phyloP scores from a whole-genome alignment of 2,888 invertebrate species.

The Euspilapteryx auroguttella region DNA sequence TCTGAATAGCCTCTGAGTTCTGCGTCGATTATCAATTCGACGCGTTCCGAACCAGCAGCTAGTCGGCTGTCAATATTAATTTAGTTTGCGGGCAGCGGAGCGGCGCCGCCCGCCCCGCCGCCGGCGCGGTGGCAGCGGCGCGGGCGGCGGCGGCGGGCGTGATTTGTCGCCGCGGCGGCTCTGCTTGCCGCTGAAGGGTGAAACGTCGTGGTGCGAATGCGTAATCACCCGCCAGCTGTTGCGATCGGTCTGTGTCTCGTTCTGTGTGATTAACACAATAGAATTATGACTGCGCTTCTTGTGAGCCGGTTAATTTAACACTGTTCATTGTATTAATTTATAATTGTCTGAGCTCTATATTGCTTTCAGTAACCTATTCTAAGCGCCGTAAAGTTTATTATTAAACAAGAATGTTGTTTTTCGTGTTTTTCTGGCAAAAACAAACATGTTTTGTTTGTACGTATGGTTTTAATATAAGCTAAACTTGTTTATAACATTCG shows the following conservation, averaged over 20 bases:
- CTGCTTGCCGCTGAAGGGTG: constrained; percentile 9
- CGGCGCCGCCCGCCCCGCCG: constrained; percentile 13
- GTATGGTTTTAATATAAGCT: too few relatives aligned
- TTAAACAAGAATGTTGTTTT: too few relatives aligned
- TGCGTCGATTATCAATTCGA: constrained; percentile 43
- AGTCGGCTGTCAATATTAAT: constrained; percentile 56
- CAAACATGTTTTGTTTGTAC: too few relatives aligned
- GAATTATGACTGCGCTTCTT: neutral
- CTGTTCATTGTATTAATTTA: neutral
- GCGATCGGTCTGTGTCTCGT: neutral
- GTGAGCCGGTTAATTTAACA: too few relatives aligned
- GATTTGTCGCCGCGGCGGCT: constrained; percentile 29
- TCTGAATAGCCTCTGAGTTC: neutral
- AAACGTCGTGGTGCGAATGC: constrained; percentile 3
- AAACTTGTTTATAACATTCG: too few relatives aligned
- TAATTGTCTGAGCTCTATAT: too few relatives aligned
- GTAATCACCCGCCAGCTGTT: constrained; percentile 1
- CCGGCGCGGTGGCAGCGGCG: constrained; percentile 37
- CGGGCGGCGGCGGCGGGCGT: constrained; percentile 22
- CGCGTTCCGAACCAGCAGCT: constrained; percentile 22
- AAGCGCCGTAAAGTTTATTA: too few relatives aligned
- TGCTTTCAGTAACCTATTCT: too few relatives aligned
- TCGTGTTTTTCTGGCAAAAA: too few relatives aligned
- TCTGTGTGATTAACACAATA: neutral
- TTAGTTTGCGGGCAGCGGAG: constrained; percentile 23